Evolutionary conservation across 2,888 invertebrate species (phyloP), one percentile per base, ranked within the genome.

Genomic region (Temnothorax ravouxi): DNA sequence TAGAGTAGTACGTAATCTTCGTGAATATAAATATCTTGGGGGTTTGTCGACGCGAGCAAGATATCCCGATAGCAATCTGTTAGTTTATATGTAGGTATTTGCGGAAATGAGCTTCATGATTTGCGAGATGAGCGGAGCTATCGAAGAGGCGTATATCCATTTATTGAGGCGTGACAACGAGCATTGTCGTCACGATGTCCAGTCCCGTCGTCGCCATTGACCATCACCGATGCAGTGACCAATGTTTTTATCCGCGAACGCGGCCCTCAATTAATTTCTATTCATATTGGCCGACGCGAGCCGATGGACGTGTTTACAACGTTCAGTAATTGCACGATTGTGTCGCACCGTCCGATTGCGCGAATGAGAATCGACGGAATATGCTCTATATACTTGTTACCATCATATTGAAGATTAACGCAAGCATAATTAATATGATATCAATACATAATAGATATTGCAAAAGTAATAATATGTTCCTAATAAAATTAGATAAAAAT

Each of bases 191-290:
- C 67, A 41, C 79, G 18, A 54, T 62, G 85, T 62, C 47, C 41
- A 79, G 21, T 11, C 50, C 50, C 50, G 34, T 69, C 44, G 44
- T 71, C 64, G 21, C 66, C 84, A 77, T 61, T 83, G 29, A 38
- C 69, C 25, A 69, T 87, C 62, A 62, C 56, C 80, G 13, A 25
- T 69, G 67, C 82, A 71, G 61, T 41, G 9, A 15, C 79, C 79
- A 50, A 84, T 61, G 72, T 86, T 87, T 88, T 87, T 85, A 89
- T 86, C 47, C 79, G 52, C 83, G 44, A 75, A 66, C 74, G 75
- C 77, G 74, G 84, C 75, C 84, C 88, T 74, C 86, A 86, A 91
- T 90, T 90, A 89, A 91, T 90, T 91, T 89, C 89, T 87, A 89
- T 91, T 88, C 88, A 92, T 90, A 90, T 89, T 86, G 86, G 66